Evolutionary conservation across 2,113 vertebrate species (phyloP), one percentile per base, ranked within the genome.

Genomic region (Dicrurus megarhynchus): DNA sequence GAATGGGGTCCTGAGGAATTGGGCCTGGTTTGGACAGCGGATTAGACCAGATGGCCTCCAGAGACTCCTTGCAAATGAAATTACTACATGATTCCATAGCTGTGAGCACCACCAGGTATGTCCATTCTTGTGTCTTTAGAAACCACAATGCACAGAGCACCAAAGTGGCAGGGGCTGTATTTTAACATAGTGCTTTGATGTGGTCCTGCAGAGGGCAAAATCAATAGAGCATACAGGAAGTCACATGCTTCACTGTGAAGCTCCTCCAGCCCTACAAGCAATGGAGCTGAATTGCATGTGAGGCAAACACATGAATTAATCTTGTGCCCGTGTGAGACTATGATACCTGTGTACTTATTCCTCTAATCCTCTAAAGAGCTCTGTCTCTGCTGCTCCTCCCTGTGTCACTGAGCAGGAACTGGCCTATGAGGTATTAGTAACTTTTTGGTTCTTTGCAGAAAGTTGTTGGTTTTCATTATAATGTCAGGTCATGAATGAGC

Each of bases 61-160:
- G 11, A n/a, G 20, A 21, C 5, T 7, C 26, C 28, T 41, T 49
- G 9, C 14, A 64, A 56, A 64, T 42, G 9, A 59, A 89, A 70
- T 65, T 39, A 20, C 14, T 46, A 9, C 5, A 21, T n/a, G 5
- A 7, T 30, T 74, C 26, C 24, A 13, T 13, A 37, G 17, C 27
- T 5, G 4, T 32, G 8, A 73, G 24, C 30, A 53, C 26, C 22
- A 44, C 23, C 2, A 1, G 3, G 0, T 53, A 19, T 7, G 7
- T 18, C 21, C 10, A 4, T 28, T 56, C 13, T 11, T 15, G 7
- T 14, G 6, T 17, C 26, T 61, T 69, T 26, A 50, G 60, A 78
- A 69, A 52, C 10, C 13, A 11, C 0, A 0, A 4, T 9, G 27
- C 22, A 6, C 24, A 35, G 37, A 50, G 11, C 1, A 1, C 28